phyloP scores from a whole-genome alignment of 2,797 vertebrate species.

The Emydoidea blandingii region DNA sequence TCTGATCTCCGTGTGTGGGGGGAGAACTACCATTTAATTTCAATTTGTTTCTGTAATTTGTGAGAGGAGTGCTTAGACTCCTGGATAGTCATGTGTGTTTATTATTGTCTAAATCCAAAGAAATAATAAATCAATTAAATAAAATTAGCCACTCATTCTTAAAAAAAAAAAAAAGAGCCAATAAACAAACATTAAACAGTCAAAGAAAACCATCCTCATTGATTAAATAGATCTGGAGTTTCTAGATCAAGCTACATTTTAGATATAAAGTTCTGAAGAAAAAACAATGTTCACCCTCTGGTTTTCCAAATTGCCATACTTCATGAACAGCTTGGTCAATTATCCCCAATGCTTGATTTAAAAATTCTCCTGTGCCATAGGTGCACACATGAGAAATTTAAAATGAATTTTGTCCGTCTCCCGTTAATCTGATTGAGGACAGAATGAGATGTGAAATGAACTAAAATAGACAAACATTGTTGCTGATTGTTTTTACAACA shows the following conservation, averaged over 20 bases:
- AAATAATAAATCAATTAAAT: too few relatives aligned
- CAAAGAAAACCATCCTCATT: background rate
- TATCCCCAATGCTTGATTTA: background rate
- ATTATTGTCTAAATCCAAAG: too few relatives aligned
- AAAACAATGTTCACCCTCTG: background rate
- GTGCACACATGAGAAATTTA: background rate
- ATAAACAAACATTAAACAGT: background rate
- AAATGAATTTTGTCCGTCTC: background rate
- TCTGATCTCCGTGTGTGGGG: background rate
- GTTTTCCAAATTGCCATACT: background rate
- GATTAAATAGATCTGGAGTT: background rate
- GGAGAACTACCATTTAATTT: background rate
- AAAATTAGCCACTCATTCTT: too few relatives aligned
- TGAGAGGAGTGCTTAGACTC: background rate
- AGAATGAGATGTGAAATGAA: too few relatives aligned
- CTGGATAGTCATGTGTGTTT: too few relatives aligned
- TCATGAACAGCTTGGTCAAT: background rate
- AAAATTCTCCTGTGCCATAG: background rate
- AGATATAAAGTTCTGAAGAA: background rate
- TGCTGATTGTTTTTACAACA: too few relatives aligned
- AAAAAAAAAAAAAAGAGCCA: too few relatives aligned
- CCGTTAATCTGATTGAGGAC: background rate
- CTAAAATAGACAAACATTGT: too few relatives aligned
- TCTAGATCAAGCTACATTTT: background rate
- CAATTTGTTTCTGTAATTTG: background rate